These are phyloP conservation scores for Nephrotoma flavescens DNA, from an alignment of 2,888 invertebrate genomes.

Conservation along the genomic window DNA sequence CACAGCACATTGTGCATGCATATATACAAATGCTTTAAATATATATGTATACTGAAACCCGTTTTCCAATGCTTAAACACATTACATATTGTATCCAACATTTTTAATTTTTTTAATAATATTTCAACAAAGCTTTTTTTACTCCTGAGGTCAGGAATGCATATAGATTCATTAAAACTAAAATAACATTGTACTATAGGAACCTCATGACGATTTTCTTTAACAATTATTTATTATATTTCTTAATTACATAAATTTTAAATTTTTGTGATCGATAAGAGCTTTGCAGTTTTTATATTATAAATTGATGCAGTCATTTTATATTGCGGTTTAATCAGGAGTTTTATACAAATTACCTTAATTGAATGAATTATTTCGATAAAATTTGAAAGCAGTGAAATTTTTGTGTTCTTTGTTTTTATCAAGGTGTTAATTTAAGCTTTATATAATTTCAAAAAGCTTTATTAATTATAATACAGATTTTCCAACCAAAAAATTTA, in stretches of 20 bases:
- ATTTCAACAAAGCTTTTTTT: background rate
- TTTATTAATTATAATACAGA: background rate
- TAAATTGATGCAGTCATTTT: background rate
- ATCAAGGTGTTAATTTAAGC: background rate
- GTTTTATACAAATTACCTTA: too few relatives aligned
- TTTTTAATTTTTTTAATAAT: background rate
- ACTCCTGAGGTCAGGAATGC: background rate
- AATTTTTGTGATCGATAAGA: background rate
- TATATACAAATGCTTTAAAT: background rate
- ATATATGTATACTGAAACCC: background rate
- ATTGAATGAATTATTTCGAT: too few relatives aligned
- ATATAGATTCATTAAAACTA: too few relatives aligned
- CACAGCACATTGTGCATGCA: background rate
- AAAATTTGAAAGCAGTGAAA: too few relatives aligned
- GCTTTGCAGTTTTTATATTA: background rate
- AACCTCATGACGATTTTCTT: background rate
- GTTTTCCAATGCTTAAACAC: background rate
- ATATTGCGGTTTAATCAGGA: background rate
- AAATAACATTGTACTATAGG: background rate
- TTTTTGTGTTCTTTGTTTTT: background rate
- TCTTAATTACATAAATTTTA: background rate
- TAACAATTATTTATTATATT: background rate
- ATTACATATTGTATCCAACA: background rate
- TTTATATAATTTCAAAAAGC: background rate
- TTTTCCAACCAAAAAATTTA: background rate